These are phyloP conservation scores for Lophotis ruficrista DNA, from an alignment of 2,113 vertebrate genomes.

Conservation along the genomic window DNA sequence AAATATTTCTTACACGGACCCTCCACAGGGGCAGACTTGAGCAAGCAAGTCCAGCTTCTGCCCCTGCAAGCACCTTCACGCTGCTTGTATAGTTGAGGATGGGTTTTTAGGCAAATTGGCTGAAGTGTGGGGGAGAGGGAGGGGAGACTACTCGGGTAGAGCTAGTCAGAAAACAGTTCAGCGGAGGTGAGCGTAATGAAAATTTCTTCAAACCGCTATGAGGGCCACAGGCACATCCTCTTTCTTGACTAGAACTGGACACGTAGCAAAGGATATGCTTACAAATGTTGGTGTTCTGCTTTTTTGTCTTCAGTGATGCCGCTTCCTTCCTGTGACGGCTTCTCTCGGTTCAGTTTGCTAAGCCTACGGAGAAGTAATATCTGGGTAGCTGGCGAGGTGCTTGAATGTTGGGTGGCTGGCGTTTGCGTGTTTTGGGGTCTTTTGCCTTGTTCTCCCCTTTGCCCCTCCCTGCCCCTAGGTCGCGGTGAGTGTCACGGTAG, in stretches of 20 bases:
- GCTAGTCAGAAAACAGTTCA: background rate
- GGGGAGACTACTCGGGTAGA: accelerated
- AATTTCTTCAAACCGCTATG: background rate
- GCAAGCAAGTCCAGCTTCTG: background rate
- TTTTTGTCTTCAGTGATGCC: background rate
- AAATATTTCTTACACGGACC: accelerated
- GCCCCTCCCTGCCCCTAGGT: background rate
- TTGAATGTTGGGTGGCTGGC: background rate
- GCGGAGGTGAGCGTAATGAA: background rate
- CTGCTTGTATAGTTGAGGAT: too few relatives aligned
- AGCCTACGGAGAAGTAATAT: background rate
- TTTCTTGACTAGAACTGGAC: background rate
- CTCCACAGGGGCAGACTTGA: background rate
- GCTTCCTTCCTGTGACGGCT: accelerated
- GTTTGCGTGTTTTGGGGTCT: background rate
- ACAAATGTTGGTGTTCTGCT: accelerated
- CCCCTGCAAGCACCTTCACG: accelerated
- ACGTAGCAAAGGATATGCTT: accelerated
- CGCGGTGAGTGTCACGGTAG: accelerated
- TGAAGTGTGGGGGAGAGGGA: accelerated
- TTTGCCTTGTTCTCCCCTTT: background rate
- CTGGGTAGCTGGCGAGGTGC: background rate
- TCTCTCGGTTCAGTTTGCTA: background rate
- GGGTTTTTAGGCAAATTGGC: background rate
- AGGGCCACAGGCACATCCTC: accelerated